These are phyloP conservation scores for Leptodactylus fuscus DNA, from an alignment of 2,113 vertebrate genomes.

Conservation along the genomic window DNA sequence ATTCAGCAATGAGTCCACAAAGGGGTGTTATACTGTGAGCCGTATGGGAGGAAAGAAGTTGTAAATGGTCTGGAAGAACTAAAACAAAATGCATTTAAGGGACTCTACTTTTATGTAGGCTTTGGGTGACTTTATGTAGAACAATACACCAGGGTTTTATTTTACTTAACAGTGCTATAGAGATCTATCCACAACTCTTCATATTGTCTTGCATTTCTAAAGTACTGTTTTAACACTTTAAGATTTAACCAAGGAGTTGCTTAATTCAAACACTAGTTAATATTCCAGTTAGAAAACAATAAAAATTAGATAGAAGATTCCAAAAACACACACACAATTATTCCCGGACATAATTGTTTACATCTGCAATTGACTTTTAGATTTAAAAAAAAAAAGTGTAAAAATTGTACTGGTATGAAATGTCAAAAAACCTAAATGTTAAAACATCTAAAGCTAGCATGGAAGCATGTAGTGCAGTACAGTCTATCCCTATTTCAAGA, in stretches of 20 bases:
- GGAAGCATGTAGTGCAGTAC: too few relatives aligned
- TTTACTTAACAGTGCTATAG: not conserved
- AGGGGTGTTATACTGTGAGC: conserved; percentile 38
- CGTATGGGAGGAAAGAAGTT: conserved; percentile 3
- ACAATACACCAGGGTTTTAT: not conserved
- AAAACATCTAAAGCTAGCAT: too few relatives aligned
- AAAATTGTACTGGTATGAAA: too few relatives aligned
- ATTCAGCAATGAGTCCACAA: conserved; percentile 30
- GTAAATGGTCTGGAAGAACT: conserved; percentile 21
- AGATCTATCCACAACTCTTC: not conserved
- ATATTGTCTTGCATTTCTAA: not conserved
- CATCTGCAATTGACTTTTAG: too few relatives aligned
- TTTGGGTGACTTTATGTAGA: not conserved
- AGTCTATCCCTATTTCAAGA: too few relatives aligned
- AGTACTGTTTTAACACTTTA: not conserved
- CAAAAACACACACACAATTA: too few relatives aligned
- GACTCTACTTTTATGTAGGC: not conserved
- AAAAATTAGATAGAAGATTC: not conserved
- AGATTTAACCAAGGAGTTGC: not conserved
- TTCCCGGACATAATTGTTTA: too few relatives aligned
- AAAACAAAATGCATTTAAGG: conserved; percentile 21
- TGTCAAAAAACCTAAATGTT: too few relatives aligned
- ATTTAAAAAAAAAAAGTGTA: too few relatives aligned
- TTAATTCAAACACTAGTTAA: not conserved
- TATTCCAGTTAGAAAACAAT: not conserved